Evolutionary conservation across 92 coral and sea anemone species (phyloP), one percentile per base, ranked within the genome.

Genomic region (Chrysogorgia sp.): DNA sequence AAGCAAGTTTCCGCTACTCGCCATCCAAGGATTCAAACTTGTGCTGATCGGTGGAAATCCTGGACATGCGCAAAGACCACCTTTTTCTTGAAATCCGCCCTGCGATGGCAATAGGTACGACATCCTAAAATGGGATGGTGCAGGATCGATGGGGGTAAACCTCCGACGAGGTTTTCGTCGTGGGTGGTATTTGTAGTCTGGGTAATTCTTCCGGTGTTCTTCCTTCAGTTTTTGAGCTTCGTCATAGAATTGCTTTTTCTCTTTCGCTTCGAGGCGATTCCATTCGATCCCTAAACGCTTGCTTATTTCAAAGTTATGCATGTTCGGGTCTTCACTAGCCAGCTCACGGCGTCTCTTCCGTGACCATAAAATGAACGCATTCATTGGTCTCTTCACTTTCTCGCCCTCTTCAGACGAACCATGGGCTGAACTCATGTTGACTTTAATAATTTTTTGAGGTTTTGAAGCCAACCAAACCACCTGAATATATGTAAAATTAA

Each of bases 251-350:
- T 81, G 87, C 24, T 93, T 69, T 74, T 96, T 96, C 61, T 96
- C 99, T 17, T 89, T 89, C 48, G 92, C 92, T 0, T 93, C 86
- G 25, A 96, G 82, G 61, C 88, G 92, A 41, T 96, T 96, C 99
- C 99, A 96, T 63, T 96, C 99, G 75, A 96, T 58, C 40, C 99
- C 99, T 0, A 96, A 83, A 58, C 92, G 88, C 63, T 96, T 81
- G 72, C 97, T 92, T 34, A 96, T 96, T 81, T 96, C 99, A 75
- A 96, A 96, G 80, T 96, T 96, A 77, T 96, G 99, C 99, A 96
- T 92, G 68, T 96, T 96, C 0, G 99, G 99, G 63, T 96, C 92
- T 57, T 92, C 99, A 71, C 91, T 96, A 3, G 99, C 99, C 17
- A 96, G 89, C 1, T 92, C 97, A 37, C 99, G 90, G 13, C 99